Base-by-base conservation (phyloP, 2,888 invertebrate genomes). In the Cryptocephalus primarius region DNA sequence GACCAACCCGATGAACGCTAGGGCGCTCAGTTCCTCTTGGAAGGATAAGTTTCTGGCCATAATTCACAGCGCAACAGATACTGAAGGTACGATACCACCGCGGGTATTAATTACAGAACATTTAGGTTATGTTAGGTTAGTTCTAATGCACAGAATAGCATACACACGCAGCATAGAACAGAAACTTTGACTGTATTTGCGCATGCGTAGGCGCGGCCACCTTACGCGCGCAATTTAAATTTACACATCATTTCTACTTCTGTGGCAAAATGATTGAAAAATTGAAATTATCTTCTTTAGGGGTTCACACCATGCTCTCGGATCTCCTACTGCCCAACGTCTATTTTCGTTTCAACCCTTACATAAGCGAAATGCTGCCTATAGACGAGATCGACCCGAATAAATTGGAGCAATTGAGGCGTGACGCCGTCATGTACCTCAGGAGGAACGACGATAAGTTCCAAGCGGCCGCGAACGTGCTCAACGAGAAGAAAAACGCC, bases 331-430 rank as follows among this genome's bases (percentile, higher is more conserved):
- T 86, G 0, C 75, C 78, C 1, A 75, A 81, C 38, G 75, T 77
- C 33, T 92, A 93, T 69, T 92, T 77, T 68, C 78, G 93, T 6
- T 84, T 93, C 68, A 94, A 93, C 72, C 93, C 93, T 0, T 89
- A 90, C 58, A 72, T 93, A 47, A 83, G 85, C 47, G 83, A 86
- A 63, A 80, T 85, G 66, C 75, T 88, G 46, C 76, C 79, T 10
- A 82, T 94, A 77, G 86, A 87, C 60, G 92, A 92, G 70, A 84
- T 83, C 34, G 72, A 83, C 53, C 78, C 83, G 0, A 79, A 78
- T 22, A 85, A 85, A 64, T 71, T 91, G 44, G 74, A 77, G 48
- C 79, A 78, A 63, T 71, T 93, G 61, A 74, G 83, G 50, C 75
- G 77, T 32, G 92, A 92, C 67, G 84, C 88, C 0, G 69, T 75